Conservation (phyloP, 2,113 vertebrate genomes). For the Coracopsis vasa region DNA sequence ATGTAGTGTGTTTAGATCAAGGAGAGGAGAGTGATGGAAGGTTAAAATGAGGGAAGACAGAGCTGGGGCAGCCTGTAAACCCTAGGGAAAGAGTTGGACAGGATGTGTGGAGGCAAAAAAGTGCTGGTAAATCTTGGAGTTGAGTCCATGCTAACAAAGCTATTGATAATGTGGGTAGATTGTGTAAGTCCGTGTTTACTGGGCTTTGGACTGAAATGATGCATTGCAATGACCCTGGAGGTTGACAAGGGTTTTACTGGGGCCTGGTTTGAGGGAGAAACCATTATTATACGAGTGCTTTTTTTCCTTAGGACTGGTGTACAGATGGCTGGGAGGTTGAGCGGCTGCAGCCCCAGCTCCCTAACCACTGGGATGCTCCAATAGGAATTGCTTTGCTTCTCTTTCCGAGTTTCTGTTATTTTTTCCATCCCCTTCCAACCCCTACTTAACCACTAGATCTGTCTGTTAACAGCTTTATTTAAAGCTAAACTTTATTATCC, state of each 20-base stretch:
- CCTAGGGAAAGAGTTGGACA: neutral
- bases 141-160: neutral
- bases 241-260: neutral
- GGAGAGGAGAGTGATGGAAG: neutral
- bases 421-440: neutral
- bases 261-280: neutral
- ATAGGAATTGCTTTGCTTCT: neutral
- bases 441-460: neutral
- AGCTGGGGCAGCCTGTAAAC: neutral
- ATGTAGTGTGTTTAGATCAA: neutral
- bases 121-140: neutral
- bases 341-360: neutral
- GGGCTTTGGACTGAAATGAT: neutral
- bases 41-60: neutral
- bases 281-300: fast-evolving
- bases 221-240: neutral
- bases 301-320: neutral
- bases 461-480: neutral
- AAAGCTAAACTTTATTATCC: neutral
- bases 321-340: neutral
- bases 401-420: neutral
- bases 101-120: no score
- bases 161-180: neutral
- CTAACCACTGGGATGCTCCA: neutral
- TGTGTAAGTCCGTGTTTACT: neutral